Evolutionary conservation across 92 coral and sea anemone species (phyloP).

Genomic region (Isaurus tuberculatus): DNA sequence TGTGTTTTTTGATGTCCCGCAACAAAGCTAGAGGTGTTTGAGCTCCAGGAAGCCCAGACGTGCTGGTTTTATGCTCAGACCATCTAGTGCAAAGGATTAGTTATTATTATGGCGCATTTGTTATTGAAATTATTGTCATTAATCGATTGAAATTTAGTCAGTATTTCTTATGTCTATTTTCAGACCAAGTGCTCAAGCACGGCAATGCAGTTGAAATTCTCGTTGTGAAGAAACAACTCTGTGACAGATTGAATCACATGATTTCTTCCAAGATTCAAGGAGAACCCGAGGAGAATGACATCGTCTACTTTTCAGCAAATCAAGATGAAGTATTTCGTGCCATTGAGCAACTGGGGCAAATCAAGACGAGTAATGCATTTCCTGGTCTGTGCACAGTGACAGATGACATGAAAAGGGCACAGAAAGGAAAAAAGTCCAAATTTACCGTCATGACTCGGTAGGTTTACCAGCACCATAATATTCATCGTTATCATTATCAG

Average conservation of each 20-base stretch:
- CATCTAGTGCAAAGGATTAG: no score
- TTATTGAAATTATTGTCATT: no score
- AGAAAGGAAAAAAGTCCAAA: constrained; percentile 84
- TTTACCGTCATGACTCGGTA: constrained; percentile 96
- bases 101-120: no score
- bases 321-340: constrained; percentile 94
- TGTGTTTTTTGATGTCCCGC: no score
- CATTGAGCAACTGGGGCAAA: constrained; percentile 89
- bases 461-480: not conserved
- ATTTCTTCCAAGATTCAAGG: constrained; percentile 91
- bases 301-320: constrained; percentile 92
- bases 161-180: not conserved
- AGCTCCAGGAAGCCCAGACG: no score
- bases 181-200: constrained; percentile 95
- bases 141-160: no score
- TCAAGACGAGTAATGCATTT: constrained; percentile 95
- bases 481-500: not conserved
- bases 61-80: no score
- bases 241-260: constrained; percentile 90
- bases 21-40: no score
- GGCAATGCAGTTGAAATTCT: constrained; percentile 97
- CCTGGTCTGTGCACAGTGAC: constrained; percentile 90
- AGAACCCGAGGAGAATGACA: constrained; percentile 98
- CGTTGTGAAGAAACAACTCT: constrained; percentile 92
- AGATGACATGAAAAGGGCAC: constrained; percentile 84